A percentile compares a stretch with the other conserved stretches of the same genome.
Conservation (phyloP, 2,113 vertebrate species). For the Colossoma macropomum region DNA sequence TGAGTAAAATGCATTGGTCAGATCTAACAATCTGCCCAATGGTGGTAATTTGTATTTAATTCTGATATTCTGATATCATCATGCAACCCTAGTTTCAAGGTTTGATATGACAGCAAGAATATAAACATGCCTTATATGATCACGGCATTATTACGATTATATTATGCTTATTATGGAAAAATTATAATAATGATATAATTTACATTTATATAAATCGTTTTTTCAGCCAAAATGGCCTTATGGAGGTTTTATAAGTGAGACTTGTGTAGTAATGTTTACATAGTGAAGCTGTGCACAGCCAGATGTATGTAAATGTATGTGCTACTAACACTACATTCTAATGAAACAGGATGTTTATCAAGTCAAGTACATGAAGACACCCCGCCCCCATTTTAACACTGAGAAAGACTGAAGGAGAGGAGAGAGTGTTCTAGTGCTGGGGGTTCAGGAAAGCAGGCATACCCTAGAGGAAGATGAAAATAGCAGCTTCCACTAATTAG, state of each 20-base stretch:
- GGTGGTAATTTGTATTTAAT: no score
- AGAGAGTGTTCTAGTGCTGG: slow-evolving; percentile 61
- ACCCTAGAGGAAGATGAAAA: slow-evolving; percentile 41
- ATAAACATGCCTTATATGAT: no score
- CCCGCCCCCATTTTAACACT: not conserved
- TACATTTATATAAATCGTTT: not conserved
- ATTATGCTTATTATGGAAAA: no score
- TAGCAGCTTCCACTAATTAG: slow-evolving; percentile 47
- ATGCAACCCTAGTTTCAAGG: no score
- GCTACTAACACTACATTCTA: not conserved
- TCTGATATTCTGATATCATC: no score
- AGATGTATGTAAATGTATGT: slow-evolving; percentile 46
- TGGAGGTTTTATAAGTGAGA: not conserved
- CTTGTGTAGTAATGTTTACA: not conserved
- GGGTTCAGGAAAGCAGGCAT: slow-evolving; percentile 17
- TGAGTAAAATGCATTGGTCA: no score
- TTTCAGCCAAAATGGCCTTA: not conserved
- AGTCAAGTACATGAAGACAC: not conserved
- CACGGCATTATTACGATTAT: no score
- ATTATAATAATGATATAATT: no score
- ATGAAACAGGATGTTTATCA: slow-evolving; percentile 7
- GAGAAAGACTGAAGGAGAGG: slow-evolving; percentile 55
- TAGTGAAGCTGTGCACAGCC: not conserved
- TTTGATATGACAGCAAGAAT: no score
- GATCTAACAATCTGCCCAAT: no score